Evolutionary conservation across 2,113 vertebrate species (phyloP), one percentile per base, ranked within the genome.

Genomic region (Odocoileus hemionus): DNA sequence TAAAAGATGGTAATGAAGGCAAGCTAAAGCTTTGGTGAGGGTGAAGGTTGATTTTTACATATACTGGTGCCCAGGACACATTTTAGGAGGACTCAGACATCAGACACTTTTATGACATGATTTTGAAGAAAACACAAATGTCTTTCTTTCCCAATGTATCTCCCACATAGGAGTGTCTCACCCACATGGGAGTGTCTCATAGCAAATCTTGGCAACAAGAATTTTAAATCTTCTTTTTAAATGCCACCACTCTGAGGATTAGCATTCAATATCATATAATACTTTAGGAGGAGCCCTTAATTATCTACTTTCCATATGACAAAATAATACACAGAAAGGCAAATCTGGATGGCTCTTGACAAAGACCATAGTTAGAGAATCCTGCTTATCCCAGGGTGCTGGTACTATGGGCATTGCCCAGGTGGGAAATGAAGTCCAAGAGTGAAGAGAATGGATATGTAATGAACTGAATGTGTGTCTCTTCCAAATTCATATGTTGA

Each of bases 351-450:
- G n/a, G 11, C 25, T 19, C n/a, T 19, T 14, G 33, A 36, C 45
- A 25, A 94, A 52, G 89, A 82, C 19, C 33, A 19, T 1, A 47
- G 16, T 5, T 33, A n/a, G 28, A 89, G 54, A 60, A 58, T 52
- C 13, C 47, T 74, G 14, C 6, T 33, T 33, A 52, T 54, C 21
- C 17, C 7, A 2, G 17, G 5, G 6, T 26, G 39, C 36, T 0
- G 0, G 5, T 7, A 0, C n/a, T 30, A 30, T 2, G 30, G 14
- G 28, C 4, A 36, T 9, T 13, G 17, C 50, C n/a, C 16, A 74
- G 45, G 70, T 76, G 36, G 14, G 23, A 50, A 89, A 89, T 39
- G 6, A 50, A 89, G 5, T 14, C 57, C 43, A 52, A 21, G 39
- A 43, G 23, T 33, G 12, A 64, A 88, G 7, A 79, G 50, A 76